These are phyloP conservation scores for Burhinus bistriatus DNA, from an alignment of 2,113 vertebrate species.

Conservation along the genomic window DNA sequence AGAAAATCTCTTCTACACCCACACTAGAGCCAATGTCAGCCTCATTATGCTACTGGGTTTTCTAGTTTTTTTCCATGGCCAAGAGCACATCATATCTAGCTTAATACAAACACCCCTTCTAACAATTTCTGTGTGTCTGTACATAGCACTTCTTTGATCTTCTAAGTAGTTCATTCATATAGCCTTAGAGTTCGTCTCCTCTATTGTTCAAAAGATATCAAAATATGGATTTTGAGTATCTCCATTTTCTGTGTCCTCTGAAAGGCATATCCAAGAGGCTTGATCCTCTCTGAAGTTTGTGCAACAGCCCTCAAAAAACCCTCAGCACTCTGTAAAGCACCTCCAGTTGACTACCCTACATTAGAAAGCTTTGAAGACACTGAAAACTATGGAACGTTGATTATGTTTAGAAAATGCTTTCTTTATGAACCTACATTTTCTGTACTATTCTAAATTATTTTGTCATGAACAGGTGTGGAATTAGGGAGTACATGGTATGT, in stretches of 20 bases:
- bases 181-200: background rate
- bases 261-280: background rate
- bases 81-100: background rate
- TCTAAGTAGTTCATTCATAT: background rate
- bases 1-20: background rate
- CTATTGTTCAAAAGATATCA: background rate
- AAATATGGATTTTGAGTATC: background rate
- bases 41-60: background rate
- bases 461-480: background rate
- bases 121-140: background rate
- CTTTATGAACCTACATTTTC: background rate
- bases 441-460: background rate
- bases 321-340: background rate
- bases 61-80: background rate
- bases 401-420: background rate
- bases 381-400: background rate
- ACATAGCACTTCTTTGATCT: background rate
- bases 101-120: background rate
- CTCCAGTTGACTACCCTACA: background rate
- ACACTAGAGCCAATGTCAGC: rapidly evolving
- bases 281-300: background rate
- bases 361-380: background rate
- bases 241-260: background rate
- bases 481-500: background rate
- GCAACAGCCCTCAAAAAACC: background rate